phyloP scores from a whole-genome alignment of 2,113 vertebrate genomes.

The Motacilla tschutschensis region DNA sequence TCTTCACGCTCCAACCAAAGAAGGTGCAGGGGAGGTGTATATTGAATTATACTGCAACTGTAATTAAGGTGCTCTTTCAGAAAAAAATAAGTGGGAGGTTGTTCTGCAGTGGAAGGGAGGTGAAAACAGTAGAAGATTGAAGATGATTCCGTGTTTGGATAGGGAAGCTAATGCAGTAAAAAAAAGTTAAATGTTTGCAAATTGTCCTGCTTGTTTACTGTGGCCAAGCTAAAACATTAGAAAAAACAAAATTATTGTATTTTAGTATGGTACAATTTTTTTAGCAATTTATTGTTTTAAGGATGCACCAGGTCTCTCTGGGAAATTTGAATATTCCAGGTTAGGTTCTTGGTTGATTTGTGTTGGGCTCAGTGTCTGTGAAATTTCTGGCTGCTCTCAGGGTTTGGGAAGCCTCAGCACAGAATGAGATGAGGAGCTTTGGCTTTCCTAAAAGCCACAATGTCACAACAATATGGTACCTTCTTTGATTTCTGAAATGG shows the following conservation, averaged over 20 bases:
- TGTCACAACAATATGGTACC: accelerated
- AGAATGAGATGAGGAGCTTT: neutral
- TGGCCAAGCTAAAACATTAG: neutral
- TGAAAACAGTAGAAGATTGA: neutral
- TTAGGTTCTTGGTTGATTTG: neutral
- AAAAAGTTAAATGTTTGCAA: neutral
- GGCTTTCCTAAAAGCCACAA: neutral
- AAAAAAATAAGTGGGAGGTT: neutral
- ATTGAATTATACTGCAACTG: neutral
- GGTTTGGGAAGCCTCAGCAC: neutral
- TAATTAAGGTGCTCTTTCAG: neutral
- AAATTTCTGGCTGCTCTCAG: neutral
- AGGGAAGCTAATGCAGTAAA: neutral
- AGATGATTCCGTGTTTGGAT: neutral
- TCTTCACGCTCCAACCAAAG: neutral
- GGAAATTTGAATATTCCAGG: neutral
- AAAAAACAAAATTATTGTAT: neutral
- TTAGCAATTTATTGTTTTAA: neutral
- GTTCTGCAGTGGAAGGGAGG: neutral
- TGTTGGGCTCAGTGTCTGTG: neutral
- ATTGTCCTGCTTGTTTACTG: neutral
- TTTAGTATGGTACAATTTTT: neutral
- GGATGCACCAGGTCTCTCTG: neutral
- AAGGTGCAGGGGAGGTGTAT: neutral
- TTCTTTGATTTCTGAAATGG: neutral